These are phyloP conservation scores for Agonum fuliginosum DNA, from an alignment of 2,888 invertebrate genomes.

Conservation along the genomic window DNA sequence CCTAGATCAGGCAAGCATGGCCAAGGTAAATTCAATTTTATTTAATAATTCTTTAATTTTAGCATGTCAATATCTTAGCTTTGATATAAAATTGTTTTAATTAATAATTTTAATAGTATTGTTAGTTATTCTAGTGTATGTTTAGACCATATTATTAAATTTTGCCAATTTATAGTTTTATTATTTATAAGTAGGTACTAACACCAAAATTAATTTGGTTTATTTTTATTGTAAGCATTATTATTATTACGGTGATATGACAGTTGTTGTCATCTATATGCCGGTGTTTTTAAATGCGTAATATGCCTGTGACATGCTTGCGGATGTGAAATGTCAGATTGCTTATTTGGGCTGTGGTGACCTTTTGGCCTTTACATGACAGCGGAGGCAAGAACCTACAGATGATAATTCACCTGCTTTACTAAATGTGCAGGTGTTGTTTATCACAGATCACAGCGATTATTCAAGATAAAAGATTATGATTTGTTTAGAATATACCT, in stretches of 20 bases:
- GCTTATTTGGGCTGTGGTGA: constrained; percentile 27
- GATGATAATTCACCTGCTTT: constrained; percentile 10
- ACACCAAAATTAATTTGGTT: too few species aligned
- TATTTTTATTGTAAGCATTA: too few species aligned
- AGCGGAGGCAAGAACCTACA: background rate
- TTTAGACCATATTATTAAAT: too few species aligned
- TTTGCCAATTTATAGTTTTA: too few species aligned
- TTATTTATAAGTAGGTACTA: too few species aligned
- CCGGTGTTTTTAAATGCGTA: constrained; percentile 16
- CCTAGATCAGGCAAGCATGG: constrained; percentile 73
- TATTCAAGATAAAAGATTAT: background rate
- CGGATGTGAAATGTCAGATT: constrained; percentile 44
- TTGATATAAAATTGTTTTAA: too few species aligned
- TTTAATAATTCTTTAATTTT: constrained; percentile 48
- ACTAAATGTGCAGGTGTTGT: background rate
- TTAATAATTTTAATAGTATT: too few species aligned
- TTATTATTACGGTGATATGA: background rate
- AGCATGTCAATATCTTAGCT: constrained; percentile 16
- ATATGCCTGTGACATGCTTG: background rate
- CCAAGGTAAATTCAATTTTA: constrained; percentile 70
- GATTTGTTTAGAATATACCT: constrained; percentile 2
- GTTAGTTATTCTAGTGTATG: too few species aligned
- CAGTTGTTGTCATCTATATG: background rate
- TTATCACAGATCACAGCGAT: background rate
- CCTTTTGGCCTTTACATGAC: constrained; percentile 19